These are phyloP conservation scores for Tetramorium parvispinum DNA, from an alignment of 1,140 invertebrate species.

Conservation along the genomic window DNA sequence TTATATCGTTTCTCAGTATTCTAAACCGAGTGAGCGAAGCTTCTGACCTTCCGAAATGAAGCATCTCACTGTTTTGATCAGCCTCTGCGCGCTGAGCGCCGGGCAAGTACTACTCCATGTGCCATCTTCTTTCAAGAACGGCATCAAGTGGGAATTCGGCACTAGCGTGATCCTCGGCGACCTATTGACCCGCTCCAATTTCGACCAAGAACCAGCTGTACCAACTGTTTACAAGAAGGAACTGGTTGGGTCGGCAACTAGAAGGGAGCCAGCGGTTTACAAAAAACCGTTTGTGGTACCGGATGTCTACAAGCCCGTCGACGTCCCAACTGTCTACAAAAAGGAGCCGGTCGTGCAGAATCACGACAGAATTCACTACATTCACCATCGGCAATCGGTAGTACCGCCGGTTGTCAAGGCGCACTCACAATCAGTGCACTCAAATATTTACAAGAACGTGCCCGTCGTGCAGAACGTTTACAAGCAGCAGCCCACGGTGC, in stretches of 20 bases:
- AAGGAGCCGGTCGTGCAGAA: neutral
- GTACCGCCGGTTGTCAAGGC: neutral
- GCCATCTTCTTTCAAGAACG: constrained; percentile 23
- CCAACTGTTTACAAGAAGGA: constrained; percentile 18
- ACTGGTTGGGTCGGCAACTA: neutral
- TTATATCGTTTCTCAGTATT: neutral
- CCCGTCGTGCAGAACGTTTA: constrained; percentile 15
- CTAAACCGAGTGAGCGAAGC: neutral
- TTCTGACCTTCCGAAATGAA: neutral
- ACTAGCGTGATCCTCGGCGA: neutral
- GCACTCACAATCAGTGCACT: neutral
- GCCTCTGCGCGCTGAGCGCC: neutral
- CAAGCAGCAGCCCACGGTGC: constrained; percentile 11
- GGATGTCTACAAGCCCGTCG: neutral
- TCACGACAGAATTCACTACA: no score
- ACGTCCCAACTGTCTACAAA: neutral
- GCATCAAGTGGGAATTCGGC: constrained; percentile 51
- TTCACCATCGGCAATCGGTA: neutral
- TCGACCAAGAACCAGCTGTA: neutral
- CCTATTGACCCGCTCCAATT: neutral
- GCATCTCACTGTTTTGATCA: neutral
- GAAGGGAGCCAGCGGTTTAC: constrained; percentile 3
- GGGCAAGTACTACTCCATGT: neutral
- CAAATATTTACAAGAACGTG: constrained; percentile 24
- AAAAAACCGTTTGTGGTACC: neutral